phyloP scores from a whole-genome alignment of 2,113 vertebrate species.

The Hiodon tergisus region DNA sequence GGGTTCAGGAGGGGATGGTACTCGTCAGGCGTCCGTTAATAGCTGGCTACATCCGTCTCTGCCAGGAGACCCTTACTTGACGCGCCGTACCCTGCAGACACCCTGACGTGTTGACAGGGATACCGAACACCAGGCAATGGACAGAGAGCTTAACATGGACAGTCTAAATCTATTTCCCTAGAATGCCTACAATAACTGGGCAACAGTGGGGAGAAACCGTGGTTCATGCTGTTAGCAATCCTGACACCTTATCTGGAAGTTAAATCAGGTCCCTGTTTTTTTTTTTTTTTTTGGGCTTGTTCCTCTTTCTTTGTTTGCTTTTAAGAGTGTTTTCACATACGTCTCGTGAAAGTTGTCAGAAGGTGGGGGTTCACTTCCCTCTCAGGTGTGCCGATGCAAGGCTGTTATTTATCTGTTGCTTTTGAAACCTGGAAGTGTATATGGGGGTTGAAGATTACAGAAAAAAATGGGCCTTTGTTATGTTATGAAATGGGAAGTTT shows the following conservation, averaged over 20 bases:
- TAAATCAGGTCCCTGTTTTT: constrained; percentile 8
- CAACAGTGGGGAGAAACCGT: neutral
- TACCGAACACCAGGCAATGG: no score
- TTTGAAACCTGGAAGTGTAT: constrained; percentile 7
- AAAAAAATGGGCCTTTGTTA: constrained; percentile 24
- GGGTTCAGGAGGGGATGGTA: neutral
- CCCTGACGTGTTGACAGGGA: neutral
- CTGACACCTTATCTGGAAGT: neutral
- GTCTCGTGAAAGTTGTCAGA: neutral
- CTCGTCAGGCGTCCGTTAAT: no score
- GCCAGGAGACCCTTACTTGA: neutral
- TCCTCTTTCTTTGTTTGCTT: neutral
- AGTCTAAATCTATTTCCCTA: neutral
- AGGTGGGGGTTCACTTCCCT: constrained; percentile 14
- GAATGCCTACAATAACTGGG: neutral
- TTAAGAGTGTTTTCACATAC: neutral
- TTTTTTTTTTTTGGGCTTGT: constrained; percentile 1
- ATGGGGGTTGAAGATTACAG: constrained; percentile 18
- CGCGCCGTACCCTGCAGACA: neutral
- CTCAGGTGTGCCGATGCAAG: neutral
- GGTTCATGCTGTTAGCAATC: neutral
- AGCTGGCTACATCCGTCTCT: neutral
- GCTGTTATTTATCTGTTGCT: neutral
- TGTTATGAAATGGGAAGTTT: constrained; percentile 39
- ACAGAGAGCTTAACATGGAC: neutral